Conservation (phyloP, 1,140 invertebrate species). For the Papilio polyxenes region DNA sequence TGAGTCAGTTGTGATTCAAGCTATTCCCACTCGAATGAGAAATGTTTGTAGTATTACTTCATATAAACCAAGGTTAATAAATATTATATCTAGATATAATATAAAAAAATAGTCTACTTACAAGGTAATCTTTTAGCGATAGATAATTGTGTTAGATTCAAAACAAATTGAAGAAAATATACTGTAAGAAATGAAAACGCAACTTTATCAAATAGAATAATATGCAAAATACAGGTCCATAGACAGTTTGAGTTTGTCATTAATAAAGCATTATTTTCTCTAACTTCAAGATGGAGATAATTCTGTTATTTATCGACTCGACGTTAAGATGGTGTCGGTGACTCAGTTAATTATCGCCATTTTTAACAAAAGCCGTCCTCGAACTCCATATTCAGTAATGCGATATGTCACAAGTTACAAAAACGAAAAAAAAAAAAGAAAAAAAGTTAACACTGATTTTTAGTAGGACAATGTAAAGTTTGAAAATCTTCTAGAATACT, state of each 20-base stretch:
- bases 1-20: constrained; percentile 1
- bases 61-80: background rate
- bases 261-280: background rate
- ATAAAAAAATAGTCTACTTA: no score
- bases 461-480: background rate
- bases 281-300: background rate
- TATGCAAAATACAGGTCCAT: background rate
- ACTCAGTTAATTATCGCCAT: constrained; percentile 3
- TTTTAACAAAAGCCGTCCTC: background rate
- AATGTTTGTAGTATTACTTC: background rate
- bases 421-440: background rate
- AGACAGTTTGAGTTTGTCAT: background rate
- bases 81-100: no score
- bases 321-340: background rate
- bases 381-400: background rate
- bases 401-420: background rate
- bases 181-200: background rate
- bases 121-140: no score
- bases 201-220: background rate
- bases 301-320: background rate
- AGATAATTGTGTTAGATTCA: no score
- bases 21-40: background rate
- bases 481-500: no score
- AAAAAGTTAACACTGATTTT: background rate
- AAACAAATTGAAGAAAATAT: no score